Evolutionary conservation across 2,113 vertebrate species (phyloP).

Genomic region (Trochalopteron elliotii): DNA sequence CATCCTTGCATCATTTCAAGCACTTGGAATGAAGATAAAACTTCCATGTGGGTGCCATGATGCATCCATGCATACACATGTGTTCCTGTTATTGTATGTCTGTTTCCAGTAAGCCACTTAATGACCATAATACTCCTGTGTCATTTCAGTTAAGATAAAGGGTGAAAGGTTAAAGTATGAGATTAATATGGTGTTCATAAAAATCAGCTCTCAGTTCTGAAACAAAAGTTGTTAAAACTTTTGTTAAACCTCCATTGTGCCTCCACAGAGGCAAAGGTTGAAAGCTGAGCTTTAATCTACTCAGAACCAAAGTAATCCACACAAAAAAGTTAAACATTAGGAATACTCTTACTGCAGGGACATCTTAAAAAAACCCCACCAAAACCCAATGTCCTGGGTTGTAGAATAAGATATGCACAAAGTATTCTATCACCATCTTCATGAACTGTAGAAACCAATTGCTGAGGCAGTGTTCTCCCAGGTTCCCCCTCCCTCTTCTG

Average conservation of each 20-base stretch:
- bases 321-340: neutral
- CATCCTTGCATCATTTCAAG: neutral
- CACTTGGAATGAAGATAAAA: neutral
- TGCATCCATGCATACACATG: fast-evolving
- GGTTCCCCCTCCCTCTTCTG: no score
- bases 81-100: neutral
- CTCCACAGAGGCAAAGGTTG: neutral
- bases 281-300: neutral
- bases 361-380: neutral
- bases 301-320: neutral
- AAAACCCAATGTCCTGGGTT: no score
- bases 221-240: neutral
- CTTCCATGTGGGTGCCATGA: fast-evolving
- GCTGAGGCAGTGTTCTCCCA: no score
- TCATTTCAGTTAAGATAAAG: neutral
- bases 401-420: no score
- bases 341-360: neutral
- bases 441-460: no score
- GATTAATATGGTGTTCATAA: neutral
- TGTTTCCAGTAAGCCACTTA: neutral
- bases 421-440: no score
- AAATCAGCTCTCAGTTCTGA: neutral
- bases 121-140: neutral
- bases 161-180: neutral
- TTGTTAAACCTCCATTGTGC: neutral